These are phyloP conservation scores for Laticauda colubrina DNA, from an alignment of 2,113 vertebrate genomes.

Conservation along the genomic window DNA sequence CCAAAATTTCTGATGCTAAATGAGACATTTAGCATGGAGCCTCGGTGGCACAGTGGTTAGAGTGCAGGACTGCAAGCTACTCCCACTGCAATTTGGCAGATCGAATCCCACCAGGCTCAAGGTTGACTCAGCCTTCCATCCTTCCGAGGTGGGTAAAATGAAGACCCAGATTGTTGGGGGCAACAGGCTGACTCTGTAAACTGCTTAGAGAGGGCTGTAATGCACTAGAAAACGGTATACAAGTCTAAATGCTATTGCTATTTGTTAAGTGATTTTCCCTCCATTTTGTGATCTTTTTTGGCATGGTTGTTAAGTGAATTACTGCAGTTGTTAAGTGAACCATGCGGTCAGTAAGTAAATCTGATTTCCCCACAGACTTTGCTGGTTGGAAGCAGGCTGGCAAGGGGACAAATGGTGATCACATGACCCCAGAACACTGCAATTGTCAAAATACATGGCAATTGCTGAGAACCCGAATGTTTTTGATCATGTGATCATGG, in stretches of 20 bases:
- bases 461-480: background rate
- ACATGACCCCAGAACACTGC: background rate
- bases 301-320: background rate
- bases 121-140: too few species aligned
- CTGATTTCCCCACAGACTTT: background rate
- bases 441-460: background rate
- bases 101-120: too few species aligned
- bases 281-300: background rate
- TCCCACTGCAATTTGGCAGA: too few species aligned
- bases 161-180: too few species aligned
- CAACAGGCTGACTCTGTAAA: too few species aligned
- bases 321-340: background rate
- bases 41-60: too few species aligned
- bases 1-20: background rate
- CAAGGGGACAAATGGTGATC: background rate
- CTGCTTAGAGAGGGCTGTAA: too few species aligned
- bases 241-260: too few species aligned
- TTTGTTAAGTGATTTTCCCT: background rate
- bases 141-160: too few species aligned
- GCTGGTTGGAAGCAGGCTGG: too few species aligned
- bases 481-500: background rate
- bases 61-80: too few species aligned
- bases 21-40: background rate
- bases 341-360: background rate
- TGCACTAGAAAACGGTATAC: too few species aligned